Evolutionary conservation across 2,888 invertebrate genomes (phyloP).

Genomic region (Aleiodes leptofemur): DNA sequence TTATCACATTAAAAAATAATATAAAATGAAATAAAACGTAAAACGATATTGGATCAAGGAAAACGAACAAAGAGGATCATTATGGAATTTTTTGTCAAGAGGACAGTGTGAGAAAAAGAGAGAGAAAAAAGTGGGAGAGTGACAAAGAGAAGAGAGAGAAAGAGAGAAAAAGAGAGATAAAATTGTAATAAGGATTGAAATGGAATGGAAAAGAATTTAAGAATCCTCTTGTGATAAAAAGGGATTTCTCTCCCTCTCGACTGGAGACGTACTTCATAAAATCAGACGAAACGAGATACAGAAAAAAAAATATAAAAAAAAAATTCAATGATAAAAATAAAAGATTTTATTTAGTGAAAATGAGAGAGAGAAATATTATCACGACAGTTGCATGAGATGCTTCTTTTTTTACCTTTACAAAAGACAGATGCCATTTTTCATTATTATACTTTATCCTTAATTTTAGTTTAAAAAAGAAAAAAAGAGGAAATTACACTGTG

Average conservation of each 20-base stretch:
- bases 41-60: slow-evolving; percentile 32
- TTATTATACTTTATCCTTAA: slow-evolving; percentile 28
- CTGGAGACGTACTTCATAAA: slow-evolving; percentile 34
- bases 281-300: slow-evolving; percentile 42
- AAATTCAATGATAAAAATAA: slow-evolving; percentile 43
- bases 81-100: slow-evolving; percentile 33
- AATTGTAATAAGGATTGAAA: slow-evolving; percentile 35
- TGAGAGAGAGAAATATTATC: slow-evolving; percentile 52
- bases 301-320: slow-evolving; percentile 32
- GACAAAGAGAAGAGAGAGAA: background rate
- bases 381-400: slow-evolving; percentile 65
- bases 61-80: slow-evolving; percentile 31
- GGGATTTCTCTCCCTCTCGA: slow-evolving; percentile 29
- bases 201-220: slow-evolving; percentile 38
- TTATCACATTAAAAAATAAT: slow-evolving; percentile 14
- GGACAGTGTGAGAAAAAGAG: slow-evolving; percentile 20
- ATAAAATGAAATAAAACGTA: background rate
- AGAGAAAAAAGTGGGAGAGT: background rate
- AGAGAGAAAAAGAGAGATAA: slow-evolving; percentile 24
- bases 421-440: slow-evolving; percentile 51
- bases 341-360: slow-evolving; percentile 45
- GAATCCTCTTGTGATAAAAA: slow-evolving; percentile 41
- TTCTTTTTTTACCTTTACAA: slow-evolving; percentile 43
- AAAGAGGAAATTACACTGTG: background rate
- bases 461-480: background rate